A percentile compares a stretch with the other conserved stretches of the same genome.
Conservation (phyloP, 2,113 vertebrate species). For the Platysternon megacephalum region DNA sequence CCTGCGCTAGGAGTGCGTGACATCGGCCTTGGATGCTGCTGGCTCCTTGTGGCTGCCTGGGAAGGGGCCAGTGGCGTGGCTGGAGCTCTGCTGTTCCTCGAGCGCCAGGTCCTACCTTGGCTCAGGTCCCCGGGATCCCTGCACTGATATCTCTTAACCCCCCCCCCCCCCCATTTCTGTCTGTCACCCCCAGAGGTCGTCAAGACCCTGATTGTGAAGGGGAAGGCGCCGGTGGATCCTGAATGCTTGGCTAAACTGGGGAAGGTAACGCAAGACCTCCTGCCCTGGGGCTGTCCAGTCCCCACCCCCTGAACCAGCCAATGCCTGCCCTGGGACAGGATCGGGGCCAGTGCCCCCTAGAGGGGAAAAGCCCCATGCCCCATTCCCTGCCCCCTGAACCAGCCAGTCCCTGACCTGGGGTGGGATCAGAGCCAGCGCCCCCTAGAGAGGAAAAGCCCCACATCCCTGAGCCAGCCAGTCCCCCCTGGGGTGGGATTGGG, state of each 20-base stretch:
- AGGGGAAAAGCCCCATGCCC: too few species aligned
- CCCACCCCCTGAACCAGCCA: neutral
- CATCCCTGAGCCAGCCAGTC: neutral
- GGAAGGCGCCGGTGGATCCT: constrained; percentile 88
- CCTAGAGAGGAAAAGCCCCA: neutral
- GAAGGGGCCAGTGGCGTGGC: neutral
- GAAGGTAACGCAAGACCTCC: constrained; percentile 76
- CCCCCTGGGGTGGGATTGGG: neutral
- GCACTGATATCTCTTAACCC: neutral
- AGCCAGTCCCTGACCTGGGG: neutral
- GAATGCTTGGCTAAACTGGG: constrained; percentile 87
- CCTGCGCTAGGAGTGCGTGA: neutral
- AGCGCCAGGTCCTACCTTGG: neutral
- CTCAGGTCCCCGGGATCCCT: neutral
- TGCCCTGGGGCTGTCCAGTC: too few species aligned
- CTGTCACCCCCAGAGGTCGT: constrained; percentile 77
- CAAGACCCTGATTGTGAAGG: constrained; percentile 88
- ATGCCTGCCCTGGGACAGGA: neutral
- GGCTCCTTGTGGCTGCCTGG: too few species aligned
- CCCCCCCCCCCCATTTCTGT: neutral
- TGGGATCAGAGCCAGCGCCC: neutral
- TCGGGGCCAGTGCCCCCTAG: neutral
- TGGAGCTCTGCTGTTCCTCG: neutral
- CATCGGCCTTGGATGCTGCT: too few species aligned
- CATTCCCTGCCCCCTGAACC: too few species aligned